These are phyloP conservation scores for Lycocerus yunnanus DNA, from an alignment of 2,888 invertebrate genomes.

Conservation along the genomic window DNA sequence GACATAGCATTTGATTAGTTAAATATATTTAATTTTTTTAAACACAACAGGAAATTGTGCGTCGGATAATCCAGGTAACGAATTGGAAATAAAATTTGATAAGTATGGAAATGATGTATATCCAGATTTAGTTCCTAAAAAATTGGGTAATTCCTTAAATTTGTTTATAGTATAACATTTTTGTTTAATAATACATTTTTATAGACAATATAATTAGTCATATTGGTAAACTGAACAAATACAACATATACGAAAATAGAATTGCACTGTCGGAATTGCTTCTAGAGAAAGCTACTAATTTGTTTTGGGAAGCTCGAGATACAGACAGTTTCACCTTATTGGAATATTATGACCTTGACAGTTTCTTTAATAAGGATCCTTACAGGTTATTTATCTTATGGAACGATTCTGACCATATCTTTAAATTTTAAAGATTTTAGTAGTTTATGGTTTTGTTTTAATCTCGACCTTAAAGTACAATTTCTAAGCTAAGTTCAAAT, in stretches of 20 bases:
- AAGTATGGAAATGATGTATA: neutral
- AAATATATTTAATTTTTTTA: neutral
- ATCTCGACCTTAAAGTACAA: no score
- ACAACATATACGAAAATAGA: neutral
- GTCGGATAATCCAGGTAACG: neutral
- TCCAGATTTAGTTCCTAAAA: neutral
- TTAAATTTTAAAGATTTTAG: no score
- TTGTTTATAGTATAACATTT: neutral
- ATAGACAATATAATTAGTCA: neutral
- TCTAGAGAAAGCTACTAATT: neutral
- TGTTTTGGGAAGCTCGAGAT: neutral
- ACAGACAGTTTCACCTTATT: neutral
- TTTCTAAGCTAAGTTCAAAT: no score
- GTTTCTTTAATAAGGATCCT: slow-evolving; percentile 65
- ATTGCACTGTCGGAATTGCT: neutral
- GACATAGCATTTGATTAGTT: neutral
- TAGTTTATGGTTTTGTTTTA: no score
- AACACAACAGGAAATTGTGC: neutral
- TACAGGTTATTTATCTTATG: slow-evolving; percentile 52
- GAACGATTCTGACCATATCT: no score
- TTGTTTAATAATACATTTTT: neutral
- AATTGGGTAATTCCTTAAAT: neutral
- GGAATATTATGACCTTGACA: slow-evolving; percentile 52
- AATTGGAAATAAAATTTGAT: neutral
- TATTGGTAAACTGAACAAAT: neutral